A percentile compares a stretch with the other conserved stretches of the same genome.
Conservation (phyloP, 2,113 vertebrate genomes). For the Pteropus alecto region DNA sequence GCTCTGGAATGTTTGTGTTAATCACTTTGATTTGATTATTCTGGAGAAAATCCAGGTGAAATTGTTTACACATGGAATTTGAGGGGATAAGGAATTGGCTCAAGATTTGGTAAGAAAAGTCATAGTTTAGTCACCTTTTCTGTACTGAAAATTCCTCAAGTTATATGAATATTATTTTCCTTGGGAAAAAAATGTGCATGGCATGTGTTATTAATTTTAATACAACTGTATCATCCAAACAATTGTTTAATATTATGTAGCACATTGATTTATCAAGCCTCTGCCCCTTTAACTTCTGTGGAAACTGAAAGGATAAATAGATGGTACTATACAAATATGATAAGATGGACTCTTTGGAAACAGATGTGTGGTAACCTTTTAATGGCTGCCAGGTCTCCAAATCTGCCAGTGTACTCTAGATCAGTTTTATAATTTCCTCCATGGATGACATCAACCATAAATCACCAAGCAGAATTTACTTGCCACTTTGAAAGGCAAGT, state of each 20-base stretch:
- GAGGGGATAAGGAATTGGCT: constrained; percentile 12
- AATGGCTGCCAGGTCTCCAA: neutral
- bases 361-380: neutral
- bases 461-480: constrained; percentile 8
- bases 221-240: neutral
- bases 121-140: neutral
- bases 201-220: constrained; percentile 65
- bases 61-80: neutral
- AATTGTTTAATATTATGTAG: constrained; percentile 11
- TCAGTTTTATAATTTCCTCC: neutral
- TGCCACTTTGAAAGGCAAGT: constrained; percentile 30
- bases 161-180: constrained; percentile 40
- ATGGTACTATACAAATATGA: neutral
- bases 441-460: neutral
- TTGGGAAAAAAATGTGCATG: constrained; percentile 41
- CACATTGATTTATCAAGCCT: neutral
- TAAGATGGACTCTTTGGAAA: neutral
- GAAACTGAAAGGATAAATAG: neutral
- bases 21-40: constrained; percentile 52
- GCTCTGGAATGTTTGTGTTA: constrained; percentile 46
- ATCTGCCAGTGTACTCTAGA: neutral
- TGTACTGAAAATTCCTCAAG: constrained; percentile 27
- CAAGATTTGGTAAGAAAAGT: constrained; percentile 30
- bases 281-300: neutral
- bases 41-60: constrained; percentile 5